Conservation (phyloP, 2,888 invertebrate species). For the Anaspis maculata region DNA sequence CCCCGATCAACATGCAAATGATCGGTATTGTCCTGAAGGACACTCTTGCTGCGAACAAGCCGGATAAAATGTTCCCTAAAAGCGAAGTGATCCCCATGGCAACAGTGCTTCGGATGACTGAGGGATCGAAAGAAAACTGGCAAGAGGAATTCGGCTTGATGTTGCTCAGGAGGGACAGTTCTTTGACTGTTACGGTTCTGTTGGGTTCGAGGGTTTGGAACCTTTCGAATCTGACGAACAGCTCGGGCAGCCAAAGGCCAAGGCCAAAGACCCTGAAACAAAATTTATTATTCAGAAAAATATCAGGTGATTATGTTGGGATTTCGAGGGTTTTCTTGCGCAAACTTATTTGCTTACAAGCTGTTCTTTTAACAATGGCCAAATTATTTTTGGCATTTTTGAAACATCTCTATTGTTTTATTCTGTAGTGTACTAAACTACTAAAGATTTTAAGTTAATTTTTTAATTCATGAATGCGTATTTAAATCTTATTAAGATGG, state of each 20-base stretch:
- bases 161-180: constrained; percentile 14
- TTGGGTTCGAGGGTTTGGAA: constrained; percentile 42
- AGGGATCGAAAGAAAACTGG: constrained; percentile 48
- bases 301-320: neutral
- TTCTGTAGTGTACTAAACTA: no score
- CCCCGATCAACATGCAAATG: constrained; percentile 44
- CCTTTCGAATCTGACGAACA: constrained; percentile 53
- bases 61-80: constrained; percentile 55
- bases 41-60: constrained; percentile 45
- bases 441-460: no score
- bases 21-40: constrained; percentile 33
- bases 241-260: constrained; percentile 69
- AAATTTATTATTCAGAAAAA: neutral
- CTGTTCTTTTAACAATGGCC: no score
- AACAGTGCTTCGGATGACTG: constrained; percentile 58
- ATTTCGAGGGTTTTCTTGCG: neutral
- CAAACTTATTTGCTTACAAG: no score
- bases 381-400: no score
- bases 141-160: constrained; percentile 33
- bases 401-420: no score
- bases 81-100: constrained; percentile 59
- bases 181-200: constrained; percentile 43
- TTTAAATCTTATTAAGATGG: no score
- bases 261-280: constrained; percentile 56
- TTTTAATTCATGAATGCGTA: no score